Base-by-base conservation (phyloP, 2,888 invertebrate species). In the Monopis laevigella region DNA sequence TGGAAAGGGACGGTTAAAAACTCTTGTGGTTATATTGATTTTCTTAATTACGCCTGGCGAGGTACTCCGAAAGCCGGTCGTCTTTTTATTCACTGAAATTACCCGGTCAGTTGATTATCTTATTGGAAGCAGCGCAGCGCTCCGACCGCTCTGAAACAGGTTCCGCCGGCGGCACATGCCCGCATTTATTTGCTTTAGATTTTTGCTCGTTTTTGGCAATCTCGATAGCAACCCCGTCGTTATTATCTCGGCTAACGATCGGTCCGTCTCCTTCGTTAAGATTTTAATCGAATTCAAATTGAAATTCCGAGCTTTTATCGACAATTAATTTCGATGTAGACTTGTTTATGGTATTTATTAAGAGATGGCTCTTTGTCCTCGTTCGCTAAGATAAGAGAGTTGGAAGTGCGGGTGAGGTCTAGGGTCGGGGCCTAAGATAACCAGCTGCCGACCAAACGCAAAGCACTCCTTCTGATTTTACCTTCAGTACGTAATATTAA, bases 131-230 rank as follows among this genome's bases (percentile, higher is more conserved):
- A 27, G 39, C 39, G 29, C 36, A 18, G 66, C n/a, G 58, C 62
- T 65, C 66, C 54, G 52, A 54, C 58, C 51, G 46, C 53, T 57
- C 58, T 53, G 52, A 49, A 70, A 74, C 74, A 53, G 69, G 75
- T 75, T 71, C 58, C 56, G 46, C 54, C 55, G 51, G 58, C 52
- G 56, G 60, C 67, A 67, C 71, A 65, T 58, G 69, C 64, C 58
- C 62, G 64, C 58, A 67, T 78, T 75, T 77, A 73, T 80, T 80
- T 78, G 73, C 64, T 77, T 75, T 77, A 67, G 63, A 66, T 62
- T 72, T 74, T 78, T 80, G 70, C 66, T 75, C 65, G 60, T 73
- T 68, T 39, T 78, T 73, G 70, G 73, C 74, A 71, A 75, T 71
- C 68, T 64, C 56, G 51, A 43, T 29, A 17, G 14, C 34, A 14